These are phyloP conservation scores for Steinernema feltiae DNA, from an alignment of 1,140 invertebrate genomes.

Conservation along the genomic window DNA sequence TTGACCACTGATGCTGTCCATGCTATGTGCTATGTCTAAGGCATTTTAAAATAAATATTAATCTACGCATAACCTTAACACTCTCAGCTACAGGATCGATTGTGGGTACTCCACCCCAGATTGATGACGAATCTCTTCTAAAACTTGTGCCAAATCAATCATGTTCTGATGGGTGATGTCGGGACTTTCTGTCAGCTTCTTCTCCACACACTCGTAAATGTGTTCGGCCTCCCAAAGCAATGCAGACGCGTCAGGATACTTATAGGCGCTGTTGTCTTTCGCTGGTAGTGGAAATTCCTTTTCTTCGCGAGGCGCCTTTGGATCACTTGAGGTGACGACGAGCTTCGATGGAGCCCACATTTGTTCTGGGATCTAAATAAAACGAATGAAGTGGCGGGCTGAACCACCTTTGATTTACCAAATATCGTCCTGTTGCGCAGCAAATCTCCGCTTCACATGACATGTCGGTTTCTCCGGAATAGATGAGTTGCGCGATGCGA, in stretches of 20 bases:
- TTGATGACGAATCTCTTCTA: neutral
- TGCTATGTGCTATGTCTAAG: neutral
- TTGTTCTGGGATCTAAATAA: neutral
- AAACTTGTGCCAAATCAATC: neutral
- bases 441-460: neutral
- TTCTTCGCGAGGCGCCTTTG: neutral
- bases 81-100: neutral
- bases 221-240: neutral
- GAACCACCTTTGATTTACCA: neutral
- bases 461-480: neutral
- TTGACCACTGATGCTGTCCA: neutral
- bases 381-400: neutral
- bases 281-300: neutral
- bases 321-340: neutral
- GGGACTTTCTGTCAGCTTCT: neutral
- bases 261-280: neutral
- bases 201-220: neutral
- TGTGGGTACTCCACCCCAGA: neutral
- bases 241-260: neutral
- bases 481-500: neutral
- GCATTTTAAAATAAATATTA: neutral
- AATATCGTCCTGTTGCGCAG: neutral
- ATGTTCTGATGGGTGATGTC: neutral
- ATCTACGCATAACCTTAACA: neutral
- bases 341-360: constrained; percentile 1